A percentile compares a stretch with the other conserved stretches of the same genome.
These are phyloP conservation scores for Nomada ferruginata DNA, from an alignment of 2,888 invertebrate genomes.

Conservation along the genomic window DNA sequence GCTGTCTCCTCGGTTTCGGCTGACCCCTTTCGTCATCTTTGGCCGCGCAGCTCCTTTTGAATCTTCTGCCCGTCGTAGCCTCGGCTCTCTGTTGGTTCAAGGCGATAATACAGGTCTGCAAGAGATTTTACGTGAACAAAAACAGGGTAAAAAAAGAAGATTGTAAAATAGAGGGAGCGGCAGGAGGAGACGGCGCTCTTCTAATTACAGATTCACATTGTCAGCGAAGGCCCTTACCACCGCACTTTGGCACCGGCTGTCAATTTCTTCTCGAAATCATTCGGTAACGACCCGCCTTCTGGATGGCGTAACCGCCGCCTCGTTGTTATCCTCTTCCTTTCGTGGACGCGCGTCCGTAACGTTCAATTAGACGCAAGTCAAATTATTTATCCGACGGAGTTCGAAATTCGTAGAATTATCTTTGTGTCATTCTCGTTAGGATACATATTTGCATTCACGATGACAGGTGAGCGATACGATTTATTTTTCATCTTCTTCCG, in stretches of 20 bases:
- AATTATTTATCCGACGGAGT: constrained; percentile 45
- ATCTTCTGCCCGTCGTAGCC: constrained; percentile 62
- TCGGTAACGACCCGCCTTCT: constrained; percentile 56
- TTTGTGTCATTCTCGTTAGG: not conserved
- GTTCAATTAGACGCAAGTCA: constrained; percentile 54
- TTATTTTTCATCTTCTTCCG: not conserved
- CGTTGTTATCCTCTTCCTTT: constrained; percentile 41
- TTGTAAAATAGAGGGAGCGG: constrained; percentile 33
- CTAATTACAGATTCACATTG: constrained; percentile 82
- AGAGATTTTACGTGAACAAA: constrained; percentile 76
- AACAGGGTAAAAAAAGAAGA: constrained; percentile 42
- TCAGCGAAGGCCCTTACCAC: constrained; percentile 74
- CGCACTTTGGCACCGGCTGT: constrained; percentile 71
- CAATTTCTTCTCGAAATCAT: constrained; percentile 69
- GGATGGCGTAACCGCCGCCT: constrained; percentile 36
- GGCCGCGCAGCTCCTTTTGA: constrained; percentile 37
- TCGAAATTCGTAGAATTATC: constrained; percentile 23
- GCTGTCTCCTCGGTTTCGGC: constrained; percentile 42
- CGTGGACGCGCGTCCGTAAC: constrained; percentile 23
- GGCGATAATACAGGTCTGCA: constrained; percentile 81
- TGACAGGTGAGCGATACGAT: not conserved
- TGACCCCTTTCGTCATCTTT: constrained; percentile 26
- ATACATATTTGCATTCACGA: not conserved
- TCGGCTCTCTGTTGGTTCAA: constrained; percentile 82
- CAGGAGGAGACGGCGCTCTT: constrained; percentile 72